phyloP scores from a whole-genome alignment of 2,113 vertebrate species.

The Psittacara wagleri region DNA sequence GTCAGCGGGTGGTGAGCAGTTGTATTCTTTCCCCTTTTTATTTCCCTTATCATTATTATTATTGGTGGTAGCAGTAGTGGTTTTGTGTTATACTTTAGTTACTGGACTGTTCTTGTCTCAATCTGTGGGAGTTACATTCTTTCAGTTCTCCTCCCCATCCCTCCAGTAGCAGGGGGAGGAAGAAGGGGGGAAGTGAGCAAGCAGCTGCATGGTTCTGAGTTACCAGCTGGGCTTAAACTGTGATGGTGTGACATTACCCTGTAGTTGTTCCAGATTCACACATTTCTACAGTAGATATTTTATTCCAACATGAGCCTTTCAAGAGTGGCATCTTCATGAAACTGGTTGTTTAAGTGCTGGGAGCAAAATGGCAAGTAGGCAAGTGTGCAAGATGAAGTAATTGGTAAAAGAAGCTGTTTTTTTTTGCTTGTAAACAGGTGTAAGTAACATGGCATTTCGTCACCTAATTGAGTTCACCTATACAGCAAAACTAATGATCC shows the following conservation, averaged over 20 bases:
- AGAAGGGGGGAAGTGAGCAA: too few relatives aligned
- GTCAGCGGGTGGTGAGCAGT: too few relatives aligned
- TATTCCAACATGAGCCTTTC: neutral
- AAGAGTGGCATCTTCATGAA: neutral
- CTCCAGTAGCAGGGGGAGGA: too few relatives aligned
- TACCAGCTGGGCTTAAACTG: too few relatives aligned
- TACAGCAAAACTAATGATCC: conserved; percentile 89
- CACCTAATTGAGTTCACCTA: conserved; percentile 98
- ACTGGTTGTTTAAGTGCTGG: neutral
- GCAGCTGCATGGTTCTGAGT: too few relatives aligned
- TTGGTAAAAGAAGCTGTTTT: neutral
- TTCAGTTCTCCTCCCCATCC: too few relatives aligned
- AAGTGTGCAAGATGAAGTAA: neutral
- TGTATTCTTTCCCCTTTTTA: too few relatives aligned
- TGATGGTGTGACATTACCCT: neutral
- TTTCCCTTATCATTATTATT: too few relatives aligned
- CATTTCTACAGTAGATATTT: neutral
- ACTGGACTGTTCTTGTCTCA: too few relatives aligned
- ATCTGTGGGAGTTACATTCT: too few relatives aligned
- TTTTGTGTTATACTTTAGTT: too few relatives aligned
- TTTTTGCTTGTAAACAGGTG: conserved; percentile 76
- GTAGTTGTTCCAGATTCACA: neutral
- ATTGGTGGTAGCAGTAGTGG: too few relatives aligned
- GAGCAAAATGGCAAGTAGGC: neutral
- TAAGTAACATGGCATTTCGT: conserved; percentile 93